Percentiles rank a stretch among this genome's conserved stretches.
Evolutionary conservation across 2,797 vertebrate genomes (phyloP).

Genomic region (Euthynnus affinis): DNA sequence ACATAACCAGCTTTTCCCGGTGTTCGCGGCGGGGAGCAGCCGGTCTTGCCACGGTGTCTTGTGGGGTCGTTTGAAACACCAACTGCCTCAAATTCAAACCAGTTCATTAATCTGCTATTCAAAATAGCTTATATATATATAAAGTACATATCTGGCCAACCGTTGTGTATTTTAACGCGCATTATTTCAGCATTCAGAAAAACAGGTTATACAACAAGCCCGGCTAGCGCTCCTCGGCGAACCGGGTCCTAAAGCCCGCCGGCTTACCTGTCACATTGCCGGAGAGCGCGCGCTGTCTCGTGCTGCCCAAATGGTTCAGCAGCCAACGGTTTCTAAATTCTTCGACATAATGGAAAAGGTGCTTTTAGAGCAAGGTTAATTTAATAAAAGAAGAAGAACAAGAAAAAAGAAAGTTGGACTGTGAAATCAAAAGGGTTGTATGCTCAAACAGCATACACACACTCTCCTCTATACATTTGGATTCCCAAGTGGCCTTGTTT

Average conservation of each 20-base stretch:
- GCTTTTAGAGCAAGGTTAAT: conserved; percentile 86
- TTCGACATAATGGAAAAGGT: conserved; percentile 84
- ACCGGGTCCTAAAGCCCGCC: conserved; percentile 81
- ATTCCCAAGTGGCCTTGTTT: conserved; percentile 17
- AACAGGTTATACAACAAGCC: conserved; percentile 89
- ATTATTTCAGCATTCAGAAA: conserved; percentile 65
- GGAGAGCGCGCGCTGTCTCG: conserved; percentile 36
- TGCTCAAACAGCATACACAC: conserved; percentile 5
- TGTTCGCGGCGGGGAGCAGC: conserved; percentile 23
- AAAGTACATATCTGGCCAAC: accelerated
- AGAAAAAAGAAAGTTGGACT: not conserved
- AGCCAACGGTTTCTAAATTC: conserved; percentile 47
- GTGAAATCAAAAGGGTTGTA: not conserved
- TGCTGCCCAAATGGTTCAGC: conserved; percentile 80
- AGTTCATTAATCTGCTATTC: not conserved
- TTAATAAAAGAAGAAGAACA: no score
- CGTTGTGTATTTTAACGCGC: conserved; percentile 9
- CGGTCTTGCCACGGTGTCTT: conserved; percentile 38
- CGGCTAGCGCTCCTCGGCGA: conserved; percentile 5
- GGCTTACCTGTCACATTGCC: conserved; percentile 10
- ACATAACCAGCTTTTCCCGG: conserved; percentile 74
- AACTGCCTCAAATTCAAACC: not conserved
- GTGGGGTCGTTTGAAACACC: not conserved
- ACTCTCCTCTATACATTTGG: not conserved
- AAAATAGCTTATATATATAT: accelerated